Evolutionary conservation across 30 jellyfish, hydroid and myxozoan species (phyloP), one percentile per base, ranked within the genome.

Genomic region (Aurelia coerulea): DNA sequence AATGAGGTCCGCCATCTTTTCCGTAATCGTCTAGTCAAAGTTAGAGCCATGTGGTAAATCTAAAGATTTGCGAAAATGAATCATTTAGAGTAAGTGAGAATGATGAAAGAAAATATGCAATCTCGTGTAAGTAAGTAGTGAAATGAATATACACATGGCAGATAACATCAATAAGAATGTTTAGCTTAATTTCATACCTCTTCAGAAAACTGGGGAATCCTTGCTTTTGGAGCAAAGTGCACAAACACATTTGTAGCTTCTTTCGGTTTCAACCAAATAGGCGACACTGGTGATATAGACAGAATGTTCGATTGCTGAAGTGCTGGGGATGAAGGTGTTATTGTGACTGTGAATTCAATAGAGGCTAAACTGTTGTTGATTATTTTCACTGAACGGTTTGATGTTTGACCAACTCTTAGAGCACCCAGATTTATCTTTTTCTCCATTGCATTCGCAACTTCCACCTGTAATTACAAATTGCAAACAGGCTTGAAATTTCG

Each of bases 351-450:
- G 39, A 89, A 95, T 6, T 75, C 94, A 4, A 95, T 70, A 18
- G 97, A 14, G 32, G 99, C 92, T 78, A 95, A 56, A 67, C 99
- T 90, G 84, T 86, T 90, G 96, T 95, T 95, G 90, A 85, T 59
- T 76, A 95, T 68, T 9, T 91, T 82, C 12, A 95, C 94, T 19
- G 95, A 77, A 29, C 94, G 91, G 17, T 78, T 51, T 14, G 73
- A 16, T n/a, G 83, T 74, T 68, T 90, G 91, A 35, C 94, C 93
- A 51, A 95, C 71, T 32, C 92, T 75, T 14, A 84, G 51, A 2
- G 94, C 92, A 64, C 99, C 99, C 33, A 95, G 91, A 74, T 90
- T 95, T 23, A 95, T 88, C 62, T 89, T 90, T 9, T 91, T 76
- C 64, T 95, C 97, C 62, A 50, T 68, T 33, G 99, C 90, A 67